phyloP scores from a whole-genome alignment of 1,140 invertebrate genomes.

The Diuraphis noxia region DNA sequence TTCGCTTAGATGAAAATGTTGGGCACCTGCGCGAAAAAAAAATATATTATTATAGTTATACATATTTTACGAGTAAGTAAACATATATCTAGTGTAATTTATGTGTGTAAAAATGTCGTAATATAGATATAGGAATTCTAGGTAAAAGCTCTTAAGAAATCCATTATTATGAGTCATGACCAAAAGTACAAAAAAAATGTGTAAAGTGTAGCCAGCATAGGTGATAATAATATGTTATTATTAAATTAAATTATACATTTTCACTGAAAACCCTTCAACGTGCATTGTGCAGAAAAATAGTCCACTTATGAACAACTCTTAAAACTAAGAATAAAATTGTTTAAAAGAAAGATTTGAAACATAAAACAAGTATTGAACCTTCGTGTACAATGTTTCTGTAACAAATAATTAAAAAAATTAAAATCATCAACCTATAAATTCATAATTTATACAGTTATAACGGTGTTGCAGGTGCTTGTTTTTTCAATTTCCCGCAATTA shows the following conservation, averaged over 20 bases:
- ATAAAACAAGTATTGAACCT: neutral
- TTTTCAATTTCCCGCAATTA: too few species aligned
- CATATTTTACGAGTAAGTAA: neutral
- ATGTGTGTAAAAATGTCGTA: neutral
- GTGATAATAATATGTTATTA: neutral
- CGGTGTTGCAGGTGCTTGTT: too few species aligned
- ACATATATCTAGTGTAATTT: neutral
- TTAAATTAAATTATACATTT: constrained; percentile 6
- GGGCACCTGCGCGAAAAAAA: constrained; percentile 62
- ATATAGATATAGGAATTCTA: neutral
- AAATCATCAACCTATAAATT: neutral
- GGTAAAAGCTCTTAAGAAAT: neutral
- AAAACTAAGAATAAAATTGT: neutral
- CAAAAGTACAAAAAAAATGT: too few species aligned
- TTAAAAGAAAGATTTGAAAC: neutral
- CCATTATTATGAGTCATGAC: neutral
- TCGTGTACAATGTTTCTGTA: neutral
- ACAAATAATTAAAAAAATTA: neutral
- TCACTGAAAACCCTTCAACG: neutral
- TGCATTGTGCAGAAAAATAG: neutral
- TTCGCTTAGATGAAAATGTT: constrained; percentile 73
- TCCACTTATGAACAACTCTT: neutral
- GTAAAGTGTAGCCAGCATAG: neutral
- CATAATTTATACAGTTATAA: too few species aligned
- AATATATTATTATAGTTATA: neutral